Evolutionary conservation across 2,888 invertebrate species (phyloP).

Genomic region (Dicranocentrus wangi): DNA sequence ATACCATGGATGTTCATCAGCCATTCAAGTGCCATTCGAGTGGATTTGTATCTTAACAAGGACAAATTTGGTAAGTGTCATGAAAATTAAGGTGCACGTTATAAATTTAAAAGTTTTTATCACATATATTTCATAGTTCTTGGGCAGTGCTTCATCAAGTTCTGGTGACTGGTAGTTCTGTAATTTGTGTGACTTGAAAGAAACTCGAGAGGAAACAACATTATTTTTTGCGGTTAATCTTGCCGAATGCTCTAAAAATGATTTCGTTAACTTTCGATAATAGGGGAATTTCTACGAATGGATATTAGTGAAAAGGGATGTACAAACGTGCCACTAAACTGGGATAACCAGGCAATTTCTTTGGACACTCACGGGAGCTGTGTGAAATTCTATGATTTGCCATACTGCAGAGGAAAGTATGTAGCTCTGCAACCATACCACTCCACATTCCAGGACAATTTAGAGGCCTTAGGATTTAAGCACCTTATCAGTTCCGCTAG

Average conservation of each 20-base stretch:
- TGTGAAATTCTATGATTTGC: constrained; percentile 69
- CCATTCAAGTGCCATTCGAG: constrained; percentile 43
- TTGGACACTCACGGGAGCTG: constrained; percentile 72
- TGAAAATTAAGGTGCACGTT: no score
- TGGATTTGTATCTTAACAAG: constrained; percentile 66
- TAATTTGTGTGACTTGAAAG: no score
- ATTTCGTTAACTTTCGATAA: not conserved
- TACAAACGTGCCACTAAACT: constrained; percentile 71
- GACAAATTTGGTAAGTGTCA: constrained; percentile 69
- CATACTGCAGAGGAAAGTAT: constrained; percentile 70
- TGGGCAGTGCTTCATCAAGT: constrained; percentile 12
- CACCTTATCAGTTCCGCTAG: constrained; percentile 69
- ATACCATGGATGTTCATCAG: constrained; percentile 44
- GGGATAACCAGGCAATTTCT: constrained; percentile 68
- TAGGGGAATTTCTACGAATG: constrained; percentile 66
- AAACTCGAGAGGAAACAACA: not conserved
- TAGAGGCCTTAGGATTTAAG: constrained; percentile 69
- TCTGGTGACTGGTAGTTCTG: not conserved
- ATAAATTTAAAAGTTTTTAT: no score
- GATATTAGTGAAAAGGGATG: constrained; percentile 71
- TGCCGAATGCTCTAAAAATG: not conserved
- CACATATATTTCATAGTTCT: no score
- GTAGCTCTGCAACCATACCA: constrained; percentile 72
- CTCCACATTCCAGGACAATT: constrained; percentile 71
- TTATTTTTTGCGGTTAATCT: not conserved